phyloP scores from a whole-genome alignment of 2,797 vertebrate species.

The Oreonectes daqikongensis region DNA sequence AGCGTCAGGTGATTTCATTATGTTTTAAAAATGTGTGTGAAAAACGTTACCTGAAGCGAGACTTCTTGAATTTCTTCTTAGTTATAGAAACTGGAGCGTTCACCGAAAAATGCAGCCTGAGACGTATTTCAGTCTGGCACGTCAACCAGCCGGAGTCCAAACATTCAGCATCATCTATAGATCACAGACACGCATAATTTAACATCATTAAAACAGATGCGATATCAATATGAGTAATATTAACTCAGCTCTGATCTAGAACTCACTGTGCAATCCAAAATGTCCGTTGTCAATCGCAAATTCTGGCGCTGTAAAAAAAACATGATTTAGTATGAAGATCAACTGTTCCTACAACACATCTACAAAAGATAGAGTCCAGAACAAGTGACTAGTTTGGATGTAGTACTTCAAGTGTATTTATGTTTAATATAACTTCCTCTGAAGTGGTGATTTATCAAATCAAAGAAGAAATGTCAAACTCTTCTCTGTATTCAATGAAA shows the following conservation, averaged over 20 bases:
- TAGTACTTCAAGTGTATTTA: not conserved
- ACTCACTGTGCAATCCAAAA: conserved; percentile 94
- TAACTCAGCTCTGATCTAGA: not conserved
- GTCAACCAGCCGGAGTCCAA: conserved; percentile 96
- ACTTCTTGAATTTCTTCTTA: conserved; percentile 98
- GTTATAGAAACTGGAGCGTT: conserved; percentile 90
- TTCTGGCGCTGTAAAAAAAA: conserved; percentile 78
- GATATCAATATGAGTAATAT: not conserved
- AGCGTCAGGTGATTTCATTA: too few species aligned
- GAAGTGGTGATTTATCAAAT: not conserved
- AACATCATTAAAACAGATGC: not conserved
- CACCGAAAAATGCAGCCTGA: conserved; percentile 93
- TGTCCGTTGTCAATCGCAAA: conserved; percentile 83
- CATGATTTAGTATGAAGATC: conserved; percentile 21
- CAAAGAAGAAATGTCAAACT: not conserved
- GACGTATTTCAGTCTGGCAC: conserved; percentile 94
- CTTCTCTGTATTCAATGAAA: conserved; percentile 26
- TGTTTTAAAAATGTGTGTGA: not conserved
- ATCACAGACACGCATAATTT: conserved; percentile 13
- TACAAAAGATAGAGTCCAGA: conserved; percentile 20
- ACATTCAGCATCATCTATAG: conserved; percentile 82
- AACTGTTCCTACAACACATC: conserved; percentile 12
- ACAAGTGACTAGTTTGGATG: conserved; percentile 21
- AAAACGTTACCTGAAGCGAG: conserved; percentile 89
- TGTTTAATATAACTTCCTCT: too few species aligned